Conservation (phyloP, 1,140 invertebrate genomes). For the Mycetomoellerius zeteki region DNA sequence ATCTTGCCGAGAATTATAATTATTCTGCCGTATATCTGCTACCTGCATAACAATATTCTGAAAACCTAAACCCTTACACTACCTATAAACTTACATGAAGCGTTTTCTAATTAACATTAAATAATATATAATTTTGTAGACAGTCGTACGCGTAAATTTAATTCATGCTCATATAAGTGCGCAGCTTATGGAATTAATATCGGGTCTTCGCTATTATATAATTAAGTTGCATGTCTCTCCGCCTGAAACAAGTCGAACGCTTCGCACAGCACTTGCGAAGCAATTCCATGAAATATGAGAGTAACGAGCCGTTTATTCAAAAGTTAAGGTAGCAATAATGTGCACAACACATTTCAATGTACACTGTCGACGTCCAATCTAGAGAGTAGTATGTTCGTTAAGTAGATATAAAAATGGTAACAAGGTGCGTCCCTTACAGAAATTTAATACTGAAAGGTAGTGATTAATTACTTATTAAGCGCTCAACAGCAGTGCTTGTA, state of each 20-base stretch:
- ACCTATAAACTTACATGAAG: background rate
- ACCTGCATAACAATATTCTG: background rate
- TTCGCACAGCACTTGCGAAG: constrained; percentile 6
- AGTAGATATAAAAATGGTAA: constrained; percentile 54
- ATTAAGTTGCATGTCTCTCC: constrained; percentile 37
- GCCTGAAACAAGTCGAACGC: background rate
- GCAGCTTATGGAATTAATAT: constrained; percentile 11
- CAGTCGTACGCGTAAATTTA: constrained; percentile 5
- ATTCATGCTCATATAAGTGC: constrained; percentile 15
- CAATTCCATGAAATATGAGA: constrained; percentile 6
- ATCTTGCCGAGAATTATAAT: constrained; percentile 15
- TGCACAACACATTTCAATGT: constrained; percentile 77
- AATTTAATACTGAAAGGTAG: too few species aligned
- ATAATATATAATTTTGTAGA: constrained; percentile 44
- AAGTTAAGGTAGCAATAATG: constrained; percentile 77
- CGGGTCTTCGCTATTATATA: constrained; percentile 28
- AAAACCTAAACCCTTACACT: background rate
- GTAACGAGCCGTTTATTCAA: constrained; percentile 34
- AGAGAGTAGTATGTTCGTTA: constrained; percentile 56
- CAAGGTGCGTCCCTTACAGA: background rate
- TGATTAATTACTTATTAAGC: too few species aligned
- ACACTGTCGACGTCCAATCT: constrained; percentile 74
- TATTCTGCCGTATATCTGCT: background rate
- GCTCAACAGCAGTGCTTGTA: too few species aligned
- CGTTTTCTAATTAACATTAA: constrained; percentile 25